A percentile compares a stretch with the other conserved stretches of the same genome.
phyloP scores from a whole-genome alignment of 2,888 invertebrate genomes.

The Bhutanitis thaidina region DNA sequence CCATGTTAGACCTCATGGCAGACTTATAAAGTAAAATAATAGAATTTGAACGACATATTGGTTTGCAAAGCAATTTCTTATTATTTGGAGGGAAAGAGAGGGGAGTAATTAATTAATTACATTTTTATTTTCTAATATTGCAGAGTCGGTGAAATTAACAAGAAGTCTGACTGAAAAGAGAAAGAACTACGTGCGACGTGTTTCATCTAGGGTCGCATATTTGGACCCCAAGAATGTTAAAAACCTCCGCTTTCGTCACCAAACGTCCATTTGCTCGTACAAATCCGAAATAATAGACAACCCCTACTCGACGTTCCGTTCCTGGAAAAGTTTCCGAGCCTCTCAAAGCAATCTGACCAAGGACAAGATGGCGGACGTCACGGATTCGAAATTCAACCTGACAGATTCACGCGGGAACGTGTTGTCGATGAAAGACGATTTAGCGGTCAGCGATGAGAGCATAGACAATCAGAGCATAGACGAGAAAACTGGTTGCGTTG shows the following conservation, averaged over 20 bases:
- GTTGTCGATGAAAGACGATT: conserved; percentile 47
- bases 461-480: conserved; percentile 57
- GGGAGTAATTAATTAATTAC: too few species aligned
- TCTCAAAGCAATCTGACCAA: conserved; percentile 56
- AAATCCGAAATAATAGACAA: conserved; percentile 57
- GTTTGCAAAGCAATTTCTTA: too few species aligned
- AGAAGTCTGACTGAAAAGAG: conserved; percentile 81
- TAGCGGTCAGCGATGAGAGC: conserved; percentile 36
- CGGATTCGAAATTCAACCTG: conserved; percentile 54
- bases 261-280: conserved; percentile 65
- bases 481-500: conserved; percentile 65
- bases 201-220: conserved; percentile 78
- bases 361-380: conserved; percentile 44
- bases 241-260: conserved; percentile 48
- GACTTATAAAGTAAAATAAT: too few species aligned
- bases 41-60: too few species aligned
- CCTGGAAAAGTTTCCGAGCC: conserved; percentile 69
- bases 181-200: conserved; percentile 83
- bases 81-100: too few species aligned
- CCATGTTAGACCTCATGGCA: too few species aligned
- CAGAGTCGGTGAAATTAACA: conserved; percentile 76
- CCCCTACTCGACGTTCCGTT: conserved; percentile 65
- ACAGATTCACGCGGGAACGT: conserved; percentile 56
- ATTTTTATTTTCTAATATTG: conserved; percentile 24
- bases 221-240: conserved; percentile 54